phyloP scores from a whole-genome alignment of 2,113 vertebrate genomes.

The Coptodon bakossiorum region DNA sequence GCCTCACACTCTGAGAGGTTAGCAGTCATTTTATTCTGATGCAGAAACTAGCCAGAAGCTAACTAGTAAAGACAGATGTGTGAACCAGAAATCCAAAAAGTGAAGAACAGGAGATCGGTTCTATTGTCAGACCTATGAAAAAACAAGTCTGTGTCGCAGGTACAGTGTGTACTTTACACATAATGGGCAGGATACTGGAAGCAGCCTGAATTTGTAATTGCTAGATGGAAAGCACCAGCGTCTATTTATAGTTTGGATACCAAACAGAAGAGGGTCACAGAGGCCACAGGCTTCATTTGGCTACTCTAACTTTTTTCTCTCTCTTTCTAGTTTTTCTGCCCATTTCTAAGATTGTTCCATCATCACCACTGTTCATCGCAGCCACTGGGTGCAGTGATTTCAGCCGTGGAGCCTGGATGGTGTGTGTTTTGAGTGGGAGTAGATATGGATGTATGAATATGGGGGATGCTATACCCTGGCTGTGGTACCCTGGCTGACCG shows the following conservation, averaged over 20 bases:
- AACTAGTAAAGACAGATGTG: background rate
- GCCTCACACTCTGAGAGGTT: background rate
- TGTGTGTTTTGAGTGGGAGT: background rate
- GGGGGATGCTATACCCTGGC: background rate
- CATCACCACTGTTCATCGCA: background rate
- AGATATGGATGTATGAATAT: background rate
- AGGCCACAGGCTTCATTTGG: background rate
- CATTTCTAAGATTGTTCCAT: background rate
- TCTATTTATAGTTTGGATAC: background rate
- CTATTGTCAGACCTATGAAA: background rate
- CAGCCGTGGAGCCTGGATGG: background rate
- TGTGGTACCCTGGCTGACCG: background rate
- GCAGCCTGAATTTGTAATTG: background rate
- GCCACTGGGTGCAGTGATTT: background rate
- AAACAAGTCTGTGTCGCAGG: background rate
- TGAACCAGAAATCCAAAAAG: background rate
- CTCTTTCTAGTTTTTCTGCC: background rate
- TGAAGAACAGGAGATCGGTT: background rate
- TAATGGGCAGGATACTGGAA: background rate
- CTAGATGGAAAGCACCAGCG: background rate
- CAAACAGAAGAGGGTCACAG: background rate
- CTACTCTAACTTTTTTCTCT: background rate
- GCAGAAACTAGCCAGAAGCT: background rate
- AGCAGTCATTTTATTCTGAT: background rate
- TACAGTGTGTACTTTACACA: background rate